These are phyloP conservation scores for Orchesella flavescens DNA, from an alignment of 2,888 invertebrate species.

Conservation along the genomic window DNA sequence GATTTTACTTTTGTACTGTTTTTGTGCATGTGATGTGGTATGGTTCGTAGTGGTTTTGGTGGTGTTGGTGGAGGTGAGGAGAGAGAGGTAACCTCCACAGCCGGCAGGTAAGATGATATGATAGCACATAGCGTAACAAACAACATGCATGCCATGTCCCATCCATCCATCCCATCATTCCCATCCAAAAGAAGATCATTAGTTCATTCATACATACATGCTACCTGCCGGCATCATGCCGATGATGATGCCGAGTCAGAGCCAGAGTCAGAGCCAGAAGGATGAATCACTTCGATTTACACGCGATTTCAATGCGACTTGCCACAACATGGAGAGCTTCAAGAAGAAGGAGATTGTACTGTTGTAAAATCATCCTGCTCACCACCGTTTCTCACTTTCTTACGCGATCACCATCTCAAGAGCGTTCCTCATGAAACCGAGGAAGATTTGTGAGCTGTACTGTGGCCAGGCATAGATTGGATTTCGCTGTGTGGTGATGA, in stretches of 20 bases:
- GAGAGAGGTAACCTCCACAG: too few species aligned
- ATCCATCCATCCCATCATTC: too few species aligned
- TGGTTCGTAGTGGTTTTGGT: too few species aligned
- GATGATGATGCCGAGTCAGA: too few species aligned
- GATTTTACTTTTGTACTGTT: background rate
- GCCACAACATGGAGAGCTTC: slow-evolving; percentile 54
- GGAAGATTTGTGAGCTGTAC: slow-evolving; percentile 38
- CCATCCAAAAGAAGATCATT: background rate
- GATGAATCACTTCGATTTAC: background rate
- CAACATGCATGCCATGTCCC: too few species aligned
- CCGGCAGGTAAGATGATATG: too few species aligned
- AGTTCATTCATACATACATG: too few species aligned
- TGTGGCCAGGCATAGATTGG: slow-evolving; percentile 44
- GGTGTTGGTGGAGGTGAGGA: too few species aligned
- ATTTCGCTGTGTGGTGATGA: slow-evolving; percentile 61
- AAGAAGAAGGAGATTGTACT: slow-evolving; percentile 25
- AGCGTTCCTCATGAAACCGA: background rate
- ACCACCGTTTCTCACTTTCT: background rate
- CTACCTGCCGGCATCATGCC: too few species aligned
- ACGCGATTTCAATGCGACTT: slow-evolving; percentile 39
- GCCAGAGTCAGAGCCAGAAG: too few species aligned
- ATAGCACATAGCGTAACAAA: too few species aligned
- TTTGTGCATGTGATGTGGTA: background rate
- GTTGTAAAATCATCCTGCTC: background rate
- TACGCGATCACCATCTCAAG: background rate